Conservation (phyloP, 2,113 vertebrate genomes). For the Cheirogaleus medius region DNA sequence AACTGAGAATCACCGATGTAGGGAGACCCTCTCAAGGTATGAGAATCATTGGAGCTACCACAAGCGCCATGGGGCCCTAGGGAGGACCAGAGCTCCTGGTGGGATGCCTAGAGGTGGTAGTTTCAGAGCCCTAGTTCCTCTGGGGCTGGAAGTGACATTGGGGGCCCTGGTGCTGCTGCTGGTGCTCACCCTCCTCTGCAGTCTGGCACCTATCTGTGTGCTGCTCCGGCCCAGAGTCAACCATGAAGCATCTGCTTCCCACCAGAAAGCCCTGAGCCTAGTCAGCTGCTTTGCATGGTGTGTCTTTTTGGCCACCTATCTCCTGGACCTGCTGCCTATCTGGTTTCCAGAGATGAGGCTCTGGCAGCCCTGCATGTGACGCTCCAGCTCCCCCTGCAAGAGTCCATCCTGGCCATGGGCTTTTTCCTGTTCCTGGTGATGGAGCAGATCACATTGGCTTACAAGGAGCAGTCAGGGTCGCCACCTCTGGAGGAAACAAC, state of each 20-base stretch:
- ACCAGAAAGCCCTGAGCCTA: conserved; percentile 81
- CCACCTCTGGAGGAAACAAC: conserved; percentile 81
- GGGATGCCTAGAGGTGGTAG: conserved; percentile 77
- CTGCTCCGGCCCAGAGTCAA: conserved; percentile 74
- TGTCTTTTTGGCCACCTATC: conserved; percentile 91
- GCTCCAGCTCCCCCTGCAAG: conserved; percentile 92
- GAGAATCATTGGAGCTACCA: conserved; percentile 6
- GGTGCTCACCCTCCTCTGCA: conserved; percentile 87
- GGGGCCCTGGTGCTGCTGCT: conserved; percentile 86
- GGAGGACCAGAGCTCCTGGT: conserved; percentile 68
- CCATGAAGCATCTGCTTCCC: conserved; percentile 80
- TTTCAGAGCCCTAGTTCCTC: not conserved
- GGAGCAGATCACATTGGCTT: conserved; percentile 91
- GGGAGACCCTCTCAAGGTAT: not conserved
- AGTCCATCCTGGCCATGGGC: conserved; percentile 94
- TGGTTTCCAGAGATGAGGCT: conserved; percentile 84
- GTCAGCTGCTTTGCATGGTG: conserved; percentile 89
- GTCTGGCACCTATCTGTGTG: conserved; percentile 85
- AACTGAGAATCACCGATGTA: too few species aligned
- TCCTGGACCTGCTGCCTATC: conserved; percentile 92
- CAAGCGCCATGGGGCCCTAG: conserved; percentile 54
- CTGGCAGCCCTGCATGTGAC: conserved; percentile 86
- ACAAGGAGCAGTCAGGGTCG: conserved; percentile 81
- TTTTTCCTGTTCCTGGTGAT: conserved; percentile 93
- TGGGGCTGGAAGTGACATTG: conserved; percentile 86